Evolutionary conservation across 1,140 invertebrate species (phyloP), one percentile per base, ranked within the genome.

Genomic region (Mamestra configurata): DNA sequence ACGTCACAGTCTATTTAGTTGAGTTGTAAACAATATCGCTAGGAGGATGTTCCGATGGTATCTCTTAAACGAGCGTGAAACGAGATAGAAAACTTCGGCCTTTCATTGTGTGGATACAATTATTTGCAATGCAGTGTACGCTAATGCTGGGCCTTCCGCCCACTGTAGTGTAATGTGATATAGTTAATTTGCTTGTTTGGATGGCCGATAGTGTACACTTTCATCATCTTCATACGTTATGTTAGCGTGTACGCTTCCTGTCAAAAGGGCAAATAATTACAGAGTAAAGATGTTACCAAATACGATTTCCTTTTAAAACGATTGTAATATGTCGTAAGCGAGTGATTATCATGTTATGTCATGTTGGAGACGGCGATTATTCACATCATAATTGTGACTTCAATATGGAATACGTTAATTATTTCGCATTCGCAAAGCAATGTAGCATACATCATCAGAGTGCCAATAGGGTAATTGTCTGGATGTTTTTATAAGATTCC

Each of bases 1-100:
- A 77, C 75, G 40, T 77, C 75, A 77, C 75, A 77, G 31, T 66
- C 75, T 77, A 77, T 77, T 77, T 77, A 77, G 75, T 77, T 77
- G 59, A 66, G 46, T 51, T 64, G 75, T 77, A 77, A 77, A 77
- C 75, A 77, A 77, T 77, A 77, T 77, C 27, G 72, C 75, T 27
- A 27, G 43, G 75, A 77, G 75, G 75, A 77, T 77, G 75, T 66
- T 24, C 37, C 61, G 81, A 77, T 77, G 5, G 35, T 55, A 79
- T 70, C 46, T 64, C 35, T 37, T 49, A 79, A 70, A 70, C 77
- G 51, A 70, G 46, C 61, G 70, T 73, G 61, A 70, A 79, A 79
- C 77, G 37, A 70, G 61, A 70, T 73, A 55, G 70, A 73, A 73
- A 73, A 73, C 70, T 57, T 35, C 43, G 51, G 51, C 46, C 61